Base-by-base conservation (phyloP, 1,140 invertebrate genomes). In the Oedothorax gibbosus region DNA sequence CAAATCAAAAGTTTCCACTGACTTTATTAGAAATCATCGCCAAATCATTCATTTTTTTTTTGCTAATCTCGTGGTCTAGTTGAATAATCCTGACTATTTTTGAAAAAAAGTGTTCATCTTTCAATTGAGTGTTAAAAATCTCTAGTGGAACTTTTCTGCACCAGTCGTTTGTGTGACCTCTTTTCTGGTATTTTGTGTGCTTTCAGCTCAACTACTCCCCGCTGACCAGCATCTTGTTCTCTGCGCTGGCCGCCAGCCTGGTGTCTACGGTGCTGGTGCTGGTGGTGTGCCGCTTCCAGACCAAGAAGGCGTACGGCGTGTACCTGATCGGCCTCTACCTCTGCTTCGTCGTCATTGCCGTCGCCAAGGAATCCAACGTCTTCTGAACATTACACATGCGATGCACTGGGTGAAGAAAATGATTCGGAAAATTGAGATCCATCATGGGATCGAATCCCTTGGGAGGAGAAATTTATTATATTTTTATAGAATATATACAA, bases 191-290 rank as follows among this genome's bases (percentile, higher is more conserved):
- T 64, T 72, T 56, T 15, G 85, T 73, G 65, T 84, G n/a, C 12
- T 83, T 90, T 54, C 88, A 91, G 91, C 85, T 91, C 18, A 86
- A 88, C 20, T 88, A 90, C 18, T 89, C 89, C 49, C 76, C 89
- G 14, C 88, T 91, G 35, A 90, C 90, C 57, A 86, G 89, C 20
- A 88, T 91, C 20, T 87, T 92, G 64, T 89, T 90, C 51, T 88
- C 86, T 0, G 89, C 90, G 73, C 88, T 92, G 7, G 87, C 87
- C 8, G 51, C 91, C 11, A 90, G 89, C 85, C 87, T 92, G 4
- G 21, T 91, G 0, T 89, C 89, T 54, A 90, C 90, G 14, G 72
- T 91, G 4, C 62, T 89, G 7, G 80, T 89, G 14, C 86, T 89
- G 57, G 64, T 87, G 14, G 80, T 88, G 15, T 87, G 88, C 77